Percentiles rank a stretch among this genome's conserved stretches.
Conservation (phyloP, 2,113 vertebrate genomes). For the Platysternon megacephalum region DNA sequence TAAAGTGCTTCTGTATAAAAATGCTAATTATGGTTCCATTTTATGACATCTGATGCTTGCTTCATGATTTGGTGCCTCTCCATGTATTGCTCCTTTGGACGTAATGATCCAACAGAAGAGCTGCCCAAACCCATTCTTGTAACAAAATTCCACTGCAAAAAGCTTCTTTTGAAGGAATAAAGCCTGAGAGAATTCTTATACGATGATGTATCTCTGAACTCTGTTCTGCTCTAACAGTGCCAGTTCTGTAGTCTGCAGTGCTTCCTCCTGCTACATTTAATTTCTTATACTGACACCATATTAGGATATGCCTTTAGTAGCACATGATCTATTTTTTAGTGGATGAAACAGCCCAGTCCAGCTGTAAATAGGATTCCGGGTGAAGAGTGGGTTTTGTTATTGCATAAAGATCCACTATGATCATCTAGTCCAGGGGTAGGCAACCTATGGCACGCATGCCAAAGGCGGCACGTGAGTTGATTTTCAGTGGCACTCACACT, state of each 20-base stretch:
- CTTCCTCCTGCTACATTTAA: background rate
- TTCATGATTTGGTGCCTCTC: background rate
- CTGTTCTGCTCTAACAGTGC: background rate
- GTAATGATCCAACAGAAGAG: conserved; percentile 10
- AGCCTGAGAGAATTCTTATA: background rate
- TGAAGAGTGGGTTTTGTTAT: background rate
- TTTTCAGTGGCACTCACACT: too few relatives aligned
- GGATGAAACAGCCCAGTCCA: background rate
- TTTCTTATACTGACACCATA: background rate
- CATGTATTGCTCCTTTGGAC: background rate
- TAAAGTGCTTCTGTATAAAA: background rate
- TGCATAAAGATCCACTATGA: background rate
- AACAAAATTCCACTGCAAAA: conserved; percentile 38
- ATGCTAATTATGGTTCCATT: background rate
- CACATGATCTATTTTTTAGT: background rate
- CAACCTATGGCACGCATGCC: too few relatives aligned
- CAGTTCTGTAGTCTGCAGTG: conserved; percentile 8
- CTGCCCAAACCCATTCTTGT: background rate
- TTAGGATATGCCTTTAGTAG: conserved; percentile 30
- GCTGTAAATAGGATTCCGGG: background rate
- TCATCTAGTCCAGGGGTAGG: too few relatives aligned
- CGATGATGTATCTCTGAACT: background rate
- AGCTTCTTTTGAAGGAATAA: background rate
- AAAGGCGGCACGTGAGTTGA: too few relatives aligned
- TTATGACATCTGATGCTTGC: conserved; percentile 24